Evolutionary conservation across 2,888 invertebrate species (phyloP).

Genomic region (Apamea monoglypha): DNA sequence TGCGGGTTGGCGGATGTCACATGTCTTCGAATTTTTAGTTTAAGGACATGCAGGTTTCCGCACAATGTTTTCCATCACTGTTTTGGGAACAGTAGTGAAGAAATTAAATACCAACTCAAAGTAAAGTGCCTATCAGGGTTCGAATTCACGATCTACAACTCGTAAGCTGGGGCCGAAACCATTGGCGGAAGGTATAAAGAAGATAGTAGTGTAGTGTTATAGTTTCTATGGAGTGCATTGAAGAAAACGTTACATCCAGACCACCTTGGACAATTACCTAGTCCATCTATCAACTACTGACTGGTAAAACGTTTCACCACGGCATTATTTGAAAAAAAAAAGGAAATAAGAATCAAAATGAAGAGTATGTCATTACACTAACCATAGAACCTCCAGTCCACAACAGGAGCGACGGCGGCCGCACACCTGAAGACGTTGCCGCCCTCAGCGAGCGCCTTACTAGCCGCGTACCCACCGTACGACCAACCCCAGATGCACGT

Average conservation of each 20-base stretch:
- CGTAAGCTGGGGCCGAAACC: neutral
- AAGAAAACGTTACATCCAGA: neutral
- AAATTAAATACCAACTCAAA: no score
- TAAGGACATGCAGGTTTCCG: no score
- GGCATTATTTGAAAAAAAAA: neutral
- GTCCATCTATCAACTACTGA: neutral
- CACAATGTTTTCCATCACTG: no score
- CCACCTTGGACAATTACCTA: neutral
- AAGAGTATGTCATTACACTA: neutral
- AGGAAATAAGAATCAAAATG: neutral
- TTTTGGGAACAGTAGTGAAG: no score
- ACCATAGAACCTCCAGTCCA: slow-evolving; percentile 97
- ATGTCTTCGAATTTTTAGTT: no score
- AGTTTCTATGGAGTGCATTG: no score
- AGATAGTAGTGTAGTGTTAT: no score
- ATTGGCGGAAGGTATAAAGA: no score
- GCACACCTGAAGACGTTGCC: slow-evolving; percentile 96
- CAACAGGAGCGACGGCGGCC: slow-evolving; percentile 98
- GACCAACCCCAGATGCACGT: slow-evolving; percentile 99
- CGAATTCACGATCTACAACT: neutral
- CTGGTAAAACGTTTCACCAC: neutral
- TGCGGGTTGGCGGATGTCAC: no score
- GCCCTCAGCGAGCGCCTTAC: slow-evolving; percentile 96
- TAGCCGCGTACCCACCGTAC: slow-evolving; percentile 98
- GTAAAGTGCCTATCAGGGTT: no score